Conservation (phyloP, 2,113 vertebrate species). For the Pardalotus punctatus region DNA sequence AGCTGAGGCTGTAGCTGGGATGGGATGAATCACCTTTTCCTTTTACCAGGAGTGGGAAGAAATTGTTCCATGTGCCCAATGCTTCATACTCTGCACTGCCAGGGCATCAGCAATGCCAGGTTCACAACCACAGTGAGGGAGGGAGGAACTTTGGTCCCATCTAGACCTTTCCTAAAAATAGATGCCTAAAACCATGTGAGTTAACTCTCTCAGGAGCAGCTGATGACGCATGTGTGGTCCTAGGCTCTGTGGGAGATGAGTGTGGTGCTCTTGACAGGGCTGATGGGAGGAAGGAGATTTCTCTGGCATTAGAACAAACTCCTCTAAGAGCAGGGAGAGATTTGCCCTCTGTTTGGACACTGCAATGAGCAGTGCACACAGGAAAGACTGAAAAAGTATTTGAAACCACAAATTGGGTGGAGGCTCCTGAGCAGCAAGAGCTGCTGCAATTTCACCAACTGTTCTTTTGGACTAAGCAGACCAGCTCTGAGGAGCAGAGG, state of each 20-base stretch:
- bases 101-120: neutral
- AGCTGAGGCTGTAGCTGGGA: rapidly evolving
- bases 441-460: neutral
- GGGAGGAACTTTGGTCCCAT: neutral
- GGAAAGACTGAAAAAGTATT: neutral
- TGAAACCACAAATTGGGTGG: neutral
- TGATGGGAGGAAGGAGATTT: neutral
- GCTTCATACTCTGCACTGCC: neutral
- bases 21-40: neutral
- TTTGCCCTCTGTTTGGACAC: neutral
- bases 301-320: neutral
- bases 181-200: neutral
- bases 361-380: neutral
- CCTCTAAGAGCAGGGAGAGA: neutral
- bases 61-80: neutral
- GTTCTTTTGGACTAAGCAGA: rapidly evolving
- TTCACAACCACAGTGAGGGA: neutral
- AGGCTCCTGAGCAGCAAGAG: neutral
- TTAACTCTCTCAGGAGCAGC: neutral
- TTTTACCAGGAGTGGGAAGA: neutral
- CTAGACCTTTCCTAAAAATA: neutral
- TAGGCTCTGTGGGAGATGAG: neutral
- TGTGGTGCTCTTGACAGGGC: rapidly evolving
- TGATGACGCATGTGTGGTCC: neutral
- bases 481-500: neutral